phyloP scores from a whole-genome alignment of 2,797 vertebrate genomes.

The Pelobates cultripes region DNA sequence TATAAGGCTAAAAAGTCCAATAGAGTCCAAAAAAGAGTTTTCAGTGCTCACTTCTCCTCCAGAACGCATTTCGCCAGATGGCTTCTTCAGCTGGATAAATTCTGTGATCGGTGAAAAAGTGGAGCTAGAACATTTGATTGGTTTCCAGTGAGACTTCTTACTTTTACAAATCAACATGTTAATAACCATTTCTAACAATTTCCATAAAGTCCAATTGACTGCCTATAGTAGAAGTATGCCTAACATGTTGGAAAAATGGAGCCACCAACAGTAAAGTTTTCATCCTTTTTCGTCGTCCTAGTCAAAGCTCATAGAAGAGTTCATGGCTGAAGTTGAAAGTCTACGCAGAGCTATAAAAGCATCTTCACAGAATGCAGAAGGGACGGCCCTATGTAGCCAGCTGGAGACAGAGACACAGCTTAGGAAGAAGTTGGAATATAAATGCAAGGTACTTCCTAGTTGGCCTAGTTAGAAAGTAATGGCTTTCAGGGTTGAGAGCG shows the following conservation, averaged over 20 bases:
- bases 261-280: neutral
- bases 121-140: too few relatives aligned
- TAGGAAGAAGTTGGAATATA: constrained; percentile 60
- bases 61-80: too few relatives aligned
- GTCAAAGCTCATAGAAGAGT: constrained; percentile 68
- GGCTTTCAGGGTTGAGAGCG: neutral
- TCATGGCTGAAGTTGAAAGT: constrained; percentile 62
- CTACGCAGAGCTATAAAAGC: constrained; percentile 66
- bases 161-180: too few relatives aligned
- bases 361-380: constrained; percentile 64
- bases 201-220: too few relatives aligned
- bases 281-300: constrained; percentile 38
- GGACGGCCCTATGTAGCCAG: constrained; percentile 54
- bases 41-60: too few relatives aligned
- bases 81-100: too few relatives aligned
- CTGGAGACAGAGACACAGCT: constrained; percentile 58
- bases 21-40: too few relatives aligned
- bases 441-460: constrained; percentile 61
- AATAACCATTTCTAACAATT: too few relatives aligned
- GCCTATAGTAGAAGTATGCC: too few relatives aligned
- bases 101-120: too few relatives aligned
- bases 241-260: neutral
- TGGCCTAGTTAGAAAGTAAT: neutral
- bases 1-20: too few relatives aligned
- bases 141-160: too few relatives aligned